Evolutionary conservation across 2,797 vertebrate genomes (phyloP).

Genomic region (Denticeps clupeoides): DNA sequence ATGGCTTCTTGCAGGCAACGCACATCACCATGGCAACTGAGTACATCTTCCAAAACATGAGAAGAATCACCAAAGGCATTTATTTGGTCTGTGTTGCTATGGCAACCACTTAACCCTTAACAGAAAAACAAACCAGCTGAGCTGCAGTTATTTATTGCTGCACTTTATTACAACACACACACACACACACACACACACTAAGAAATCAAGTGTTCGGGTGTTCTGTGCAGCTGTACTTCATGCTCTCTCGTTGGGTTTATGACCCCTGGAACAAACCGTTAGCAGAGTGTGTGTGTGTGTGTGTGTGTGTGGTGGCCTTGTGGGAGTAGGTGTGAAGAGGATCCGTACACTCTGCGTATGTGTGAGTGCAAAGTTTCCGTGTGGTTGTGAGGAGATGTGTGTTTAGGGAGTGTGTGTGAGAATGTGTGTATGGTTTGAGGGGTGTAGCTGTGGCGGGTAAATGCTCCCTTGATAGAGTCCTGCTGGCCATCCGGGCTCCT

Average conservation of each 20-base stretch:
- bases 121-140: too few relatives aligned
- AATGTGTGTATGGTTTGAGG: too few relatives aligned
- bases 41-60: too few relatives aligned
- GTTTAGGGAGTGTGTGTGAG: background rate
- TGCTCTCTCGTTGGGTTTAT: constrained; percentile 4
- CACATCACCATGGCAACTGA: too few relatives aligned
- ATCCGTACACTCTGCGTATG: background rate
- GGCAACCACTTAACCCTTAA: too few relatives aligned
- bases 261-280: constrained; percentile 2
- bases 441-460: background rate
- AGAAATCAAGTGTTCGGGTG: too few relatives aligned
- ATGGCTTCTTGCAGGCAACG: too few relatives aligned
- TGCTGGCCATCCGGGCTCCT: background rate
- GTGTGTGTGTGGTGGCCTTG: constrained; percentile 1
- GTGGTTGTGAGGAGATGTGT: background rate
- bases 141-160: background rate
- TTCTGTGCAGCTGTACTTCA: too few relatives aligned
- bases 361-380: background rate
- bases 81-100: too few relatives aligned
- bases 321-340: background rate
- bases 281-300: background rate
- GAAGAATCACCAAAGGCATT: too few relatives aligned
- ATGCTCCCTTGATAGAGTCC: background rate
- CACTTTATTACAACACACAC: background rate
- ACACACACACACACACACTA: background rate